phyloP scores from a whole-genome alignment of 2,797 vertebrate species.

The Hypotaenidia philippensis region DNA sequence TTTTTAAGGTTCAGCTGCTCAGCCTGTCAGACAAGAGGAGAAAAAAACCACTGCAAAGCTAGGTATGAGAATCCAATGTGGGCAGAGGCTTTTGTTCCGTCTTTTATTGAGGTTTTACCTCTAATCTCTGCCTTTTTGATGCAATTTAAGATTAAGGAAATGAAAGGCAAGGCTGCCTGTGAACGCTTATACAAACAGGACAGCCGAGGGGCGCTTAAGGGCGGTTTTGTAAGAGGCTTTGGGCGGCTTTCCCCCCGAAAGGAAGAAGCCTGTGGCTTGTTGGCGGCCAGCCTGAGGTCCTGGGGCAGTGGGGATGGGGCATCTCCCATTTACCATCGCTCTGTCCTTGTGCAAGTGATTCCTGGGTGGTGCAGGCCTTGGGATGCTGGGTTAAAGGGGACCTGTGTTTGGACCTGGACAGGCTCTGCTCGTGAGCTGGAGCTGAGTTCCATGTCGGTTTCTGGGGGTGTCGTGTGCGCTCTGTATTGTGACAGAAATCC shows the following conservation, averaged over 20 bases:
- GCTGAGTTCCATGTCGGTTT: fast-evolving
- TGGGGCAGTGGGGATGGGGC: fast-evolving
- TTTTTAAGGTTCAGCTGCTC: constrained; percentile 76
- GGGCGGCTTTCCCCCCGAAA: not conserved
- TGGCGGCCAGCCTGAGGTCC: not conserved
- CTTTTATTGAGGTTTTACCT: constrained; percentile 84
- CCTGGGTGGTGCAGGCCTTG: not conserved
- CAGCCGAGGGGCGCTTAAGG: constrained; percentile 64
- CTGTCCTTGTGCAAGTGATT: fast-evolving
- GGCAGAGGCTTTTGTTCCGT: constrained; percentile 79
- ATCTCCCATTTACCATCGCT: fast-evolving
- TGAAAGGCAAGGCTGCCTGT: constrained; percentile 79
- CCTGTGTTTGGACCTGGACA: fast-evolving
- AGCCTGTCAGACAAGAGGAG: constrained; percentile 73
- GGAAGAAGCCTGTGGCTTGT: not conserved
- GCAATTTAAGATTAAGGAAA: constrained; percentile 85
- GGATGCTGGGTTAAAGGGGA: not conserved
- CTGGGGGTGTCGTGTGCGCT: fast-evolving
- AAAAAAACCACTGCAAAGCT: constrained; percentile 57
- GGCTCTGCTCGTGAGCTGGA: fast-evolving
- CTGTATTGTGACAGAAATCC: fast-evolving
- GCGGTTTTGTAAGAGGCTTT: constrained; percentile 70
- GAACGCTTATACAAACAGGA: constrained; percentile 77
- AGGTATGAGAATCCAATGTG: constrained; percentile 73
- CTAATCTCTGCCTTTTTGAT: constrained; percentile 85